Evolutionary conservation across 2,888 invertebrate species (phyloP).

Genomic region (Oligia fasciuncula): DNA sequence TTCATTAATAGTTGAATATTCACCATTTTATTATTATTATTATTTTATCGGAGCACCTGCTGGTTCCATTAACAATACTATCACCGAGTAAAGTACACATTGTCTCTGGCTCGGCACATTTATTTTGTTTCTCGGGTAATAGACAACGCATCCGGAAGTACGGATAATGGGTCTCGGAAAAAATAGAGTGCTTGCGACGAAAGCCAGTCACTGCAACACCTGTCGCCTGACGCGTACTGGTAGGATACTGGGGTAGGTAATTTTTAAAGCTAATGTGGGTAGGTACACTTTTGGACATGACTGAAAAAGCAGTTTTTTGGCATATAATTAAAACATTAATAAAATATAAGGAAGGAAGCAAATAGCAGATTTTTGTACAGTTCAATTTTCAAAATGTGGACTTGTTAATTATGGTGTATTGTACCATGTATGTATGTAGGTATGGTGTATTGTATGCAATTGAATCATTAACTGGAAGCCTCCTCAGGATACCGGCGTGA

Average conservation of each 20-base stretch:
- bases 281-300: background rate
- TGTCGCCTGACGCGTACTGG: constrained; percentile 55
- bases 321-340: background rate
- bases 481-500: background rate
- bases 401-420: background rate
- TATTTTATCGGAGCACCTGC: constrained; percentile 29
- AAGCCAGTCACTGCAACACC: constrained; percentile 64
- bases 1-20: constrained; percentile 24
- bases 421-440: background rate
- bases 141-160: constrained; percentile 65
- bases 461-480: background rate
- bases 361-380: background rate
- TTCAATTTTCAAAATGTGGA: background rate
- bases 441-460: background rate
- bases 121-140: constrained; percentile 66
- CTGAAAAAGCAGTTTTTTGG: background rate
- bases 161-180: constrained; percentile 66
- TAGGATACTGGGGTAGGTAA: constrained; percentile 31
- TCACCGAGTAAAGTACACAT: constrained; percentile 47
- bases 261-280: constrained; percentile 22
- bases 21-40: too few relatives aligned
- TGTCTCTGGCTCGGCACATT: constrained; percentile 49
- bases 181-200: constrained; percentile 65
- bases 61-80: constrained; percentile 47
- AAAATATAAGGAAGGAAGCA: background rate